These are phyloP conservation scores for Saturnia japonica DNA, from an alignment of 2,888 invertebrate genomes.

Conservation along the genomic window DNA sequence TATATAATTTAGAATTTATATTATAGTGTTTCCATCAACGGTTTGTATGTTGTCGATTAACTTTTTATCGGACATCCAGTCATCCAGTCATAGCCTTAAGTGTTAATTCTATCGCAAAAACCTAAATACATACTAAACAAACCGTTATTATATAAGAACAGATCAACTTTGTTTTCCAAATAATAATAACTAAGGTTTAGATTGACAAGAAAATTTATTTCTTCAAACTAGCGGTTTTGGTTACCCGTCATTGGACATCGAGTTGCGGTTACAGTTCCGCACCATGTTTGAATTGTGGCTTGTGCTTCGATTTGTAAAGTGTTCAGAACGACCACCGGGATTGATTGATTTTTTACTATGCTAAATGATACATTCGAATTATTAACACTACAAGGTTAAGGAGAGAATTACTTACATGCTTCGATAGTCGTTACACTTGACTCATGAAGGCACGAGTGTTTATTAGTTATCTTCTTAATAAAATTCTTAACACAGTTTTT, in stretches of 20 bases:
- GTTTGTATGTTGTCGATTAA: too few relatives aligned
- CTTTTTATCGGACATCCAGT: background rate
- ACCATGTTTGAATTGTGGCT: constrained; percentile 39
- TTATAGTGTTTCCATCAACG: too few relatives aligned
- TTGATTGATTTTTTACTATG: constrained; percentile 17
- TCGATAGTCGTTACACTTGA: too few relatives aligned
- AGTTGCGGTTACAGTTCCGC: constrained; percentile 49
- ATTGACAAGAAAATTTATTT: constrained; percentile 26
- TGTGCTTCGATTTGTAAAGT: constrained; percentile 1
- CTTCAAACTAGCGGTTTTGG: constrained; percentile 45
- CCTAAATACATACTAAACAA: background rate
- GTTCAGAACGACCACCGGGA: background rate
- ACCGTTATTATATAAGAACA: background rate
- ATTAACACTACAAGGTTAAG: background rate
- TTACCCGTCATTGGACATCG: constrained; percentile 50
- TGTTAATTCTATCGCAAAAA: background rate
- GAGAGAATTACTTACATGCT: background rate
- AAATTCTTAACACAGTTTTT: too few relatives aligned
- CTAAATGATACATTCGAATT: background rate
- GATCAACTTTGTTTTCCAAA: background rate
- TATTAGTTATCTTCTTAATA: too few relatives aligned
- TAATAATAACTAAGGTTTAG: background rate
- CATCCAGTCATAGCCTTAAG: background rate
- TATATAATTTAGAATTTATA: too few relatives aligned
- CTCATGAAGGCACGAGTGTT: too few relatives aligned